Evolutionary conservation across 2,797 vertebrate genomes (phyloP).

Genomic region (Aeoliscus strigatus): DNA sequence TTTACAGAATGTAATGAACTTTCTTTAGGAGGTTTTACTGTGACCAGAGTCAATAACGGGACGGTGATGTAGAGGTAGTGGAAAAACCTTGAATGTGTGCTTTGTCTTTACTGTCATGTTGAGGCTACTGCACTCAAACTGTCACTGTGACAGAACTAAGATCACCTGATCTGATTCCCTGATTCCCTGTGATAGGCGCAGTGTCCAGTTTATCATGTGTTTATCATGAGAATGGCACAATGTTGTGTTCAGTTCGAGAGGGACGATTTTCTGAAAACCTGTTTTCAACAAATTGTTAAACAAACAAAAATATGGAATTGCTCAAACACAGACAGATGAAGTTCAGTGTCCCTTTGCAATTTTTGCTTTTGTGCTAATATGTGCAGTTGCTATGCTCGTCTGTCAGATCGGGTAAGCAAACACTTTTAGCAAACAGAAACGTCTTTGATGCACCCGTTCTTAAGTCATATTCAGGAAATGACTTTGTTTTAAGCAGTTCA

Average conservation of each 20-base stretch:
- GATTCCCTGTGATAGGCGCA: not conserved
- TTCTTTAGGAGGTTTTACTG: constrained; percentile 2
- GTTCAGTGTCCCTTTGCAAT: constrained; percentile 15
- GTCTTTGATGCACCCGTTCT: constrained; percentile 35
- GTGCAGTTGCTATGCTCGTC: constrained; percentile 50
- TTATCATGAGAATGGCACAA: not conserved
- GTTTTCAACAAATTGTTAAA: constrained; percentile 4
- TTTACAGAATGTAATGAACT: constrained; percentile 20
- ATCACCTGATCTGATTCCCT: not conserved
- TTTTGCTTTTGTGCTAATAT: constrained; percentile 43
- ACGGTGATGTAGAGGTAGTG: not conserved
- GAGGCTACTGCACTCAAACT: not conserved
- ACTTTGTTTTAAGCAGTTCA: constrained; percentile 27
- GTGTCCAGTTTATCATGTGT: not conserved
- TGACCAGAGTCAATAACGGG: constrained; percentile 17
- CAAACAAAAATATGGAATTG: constrained; percentile 10
- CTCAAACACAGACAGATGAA: constrained; percentile 12
- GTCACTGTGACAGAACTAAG: not conserved
- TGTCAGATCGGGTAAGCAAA: constrained; percentile 47
- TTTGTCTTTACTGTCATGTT: not conserved
- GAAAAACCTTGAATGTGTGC: not conserved
- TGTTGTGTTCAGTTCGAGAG: not conserved
- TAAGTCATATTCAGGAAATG: constrained; percentile 45
- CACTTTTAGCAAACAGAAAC: constrained; percentile 58
- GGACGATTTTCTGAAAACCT: not conserved